phyloP scores from a whole-genome alignment of 2,888 invertebrate species.

The Agrypnus murinus region DNA sequence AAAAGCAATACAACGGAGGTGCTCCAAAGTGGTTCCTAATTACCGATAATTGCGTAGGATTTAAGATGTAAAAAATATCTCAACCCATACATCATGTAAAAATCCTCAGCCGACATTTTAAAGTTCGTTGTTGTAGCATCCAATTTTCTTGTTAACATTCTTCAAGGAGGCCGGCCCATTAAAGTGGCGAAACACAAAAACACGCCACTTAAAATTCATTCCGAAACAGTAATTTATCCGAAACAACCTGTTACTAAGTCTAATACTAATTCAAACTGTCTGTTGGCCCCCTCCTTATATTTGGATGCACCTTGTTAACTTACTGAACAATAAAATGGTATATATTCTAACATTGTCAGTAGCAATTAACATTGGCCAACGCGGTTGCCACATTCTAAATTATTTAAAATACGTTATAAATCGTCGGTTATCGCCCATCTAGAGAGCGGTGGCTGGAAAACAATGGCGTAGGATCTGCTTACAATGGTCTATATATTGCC shows the following conservation, averaged over 20 bases:
- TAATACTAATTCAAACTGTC: conserved; percentile 56
- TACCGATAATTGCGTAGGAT: conserved; percentile 57
- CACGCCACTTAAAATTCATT: conserved; percentile 58
- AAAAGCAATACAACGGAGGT: conserved; percentile 28
- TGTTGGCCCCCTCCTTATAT: conserved; percentile 58
- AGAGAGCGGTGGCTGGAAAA: conserved; percentile 60
- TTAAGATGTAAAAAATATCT: conserved; percentile 55
- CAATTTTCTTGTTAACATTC: conserved; percentile 63
- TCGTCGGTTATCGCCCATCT: conserved; percentile 64
- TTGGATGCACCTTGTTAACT: conserved; percentile 59
- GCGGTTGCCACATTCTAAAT: conserved; percentile 62
- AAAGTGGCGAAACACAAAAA: conserved; percentile 56
- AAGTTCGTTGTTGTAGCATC: conserved; percentile 51
- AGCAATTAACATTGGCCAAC: conserved; percentile 61
- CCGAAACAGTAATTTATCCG: conserved; percentile 52
- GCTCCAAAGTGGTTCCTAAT: conserved; percentile 52
- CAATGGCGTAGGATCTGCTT: conserved; percentile 65
- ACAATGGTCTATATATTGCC: conserved; percentile 64
- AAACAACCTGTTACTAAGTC: conserved; percentile 56
- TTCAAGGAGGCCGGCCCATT: conserved; percentile 55
- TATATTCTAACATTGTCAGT: conserved; percentile 57
- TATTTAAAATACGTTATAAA: conserved; percentile 65
- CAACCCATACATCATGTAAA: conserved; percentile 56
- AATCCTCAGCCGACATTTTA: conserved; percentile 55
- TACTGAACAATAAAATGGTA: conserved; percentile 56